Percentiles rank a stretch among this genome's conserved stretches.
Conservation (phyloP, 2,797 vertebrate genomes). For the Rallus crepitans region DNA sequence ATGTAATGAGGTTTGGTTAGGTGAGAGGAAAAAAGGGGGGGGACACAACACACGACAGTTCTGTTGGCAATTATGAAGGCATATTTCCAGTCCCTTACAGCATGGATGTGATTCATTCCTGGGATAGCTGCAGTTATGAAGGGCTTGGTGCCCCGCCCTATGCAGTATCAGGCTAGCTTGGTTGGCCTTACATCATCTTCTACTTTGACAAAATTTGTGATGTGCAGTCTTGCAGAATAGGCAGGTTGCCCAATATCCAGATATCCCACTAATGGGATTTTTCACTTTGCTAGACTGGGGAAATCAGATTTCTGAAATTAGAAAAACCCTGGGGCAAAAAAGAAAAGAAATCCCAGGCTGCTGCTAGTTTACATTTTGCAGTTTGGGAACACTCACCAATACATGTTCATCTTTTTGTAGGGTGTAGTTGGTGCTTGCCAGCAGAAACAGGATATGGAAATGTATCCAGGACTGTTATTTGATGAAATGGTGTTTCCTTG, state of each 20-base stretch:
- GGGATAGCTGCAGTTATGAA: background rate
- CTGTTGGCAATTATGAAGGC: too few species aligned
- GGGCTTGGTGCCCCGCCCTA: background rate
- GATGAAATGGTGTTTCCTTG: background rate
- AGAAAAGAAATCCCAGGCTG: background rate
- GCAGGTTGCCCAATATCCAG: background rate
- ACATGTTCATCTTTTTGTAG: background rate
- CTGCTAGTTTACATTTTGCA: background rate
- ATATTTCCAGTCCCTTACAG: too few species aligned
- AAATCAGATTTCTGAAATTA: background rate
- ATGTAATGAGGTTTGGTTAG: too few species aligned
- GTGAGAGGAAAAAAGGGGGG: too few species aligned
- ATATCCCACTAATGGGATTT: background rate
- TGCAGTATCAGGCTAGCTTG: rapidly evolving
- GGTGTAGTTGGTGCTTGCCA: background rate
- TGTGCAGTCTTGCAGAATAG: background rate
- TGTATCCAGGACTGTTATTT: background rate
- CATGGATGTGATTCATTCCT: background rate
- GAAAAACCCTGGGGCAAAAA: background rate
- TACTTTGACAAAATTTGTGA: background rate
- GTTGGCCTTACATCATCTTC: background rate
- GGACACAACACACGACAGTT: too few species aligned
- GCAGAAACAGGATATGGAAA: background rate
- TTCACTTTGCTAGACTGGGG: background rate
- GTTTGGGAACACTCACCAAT: background rate